Percentiles rank a stretch among this genome's conserved stretches.
These are phyloP conservation scores for Nesometra sesokonis DNA, from an alignment of 35 echinoderm and acorn worm species.

Conservation along the genomic window DNA sequence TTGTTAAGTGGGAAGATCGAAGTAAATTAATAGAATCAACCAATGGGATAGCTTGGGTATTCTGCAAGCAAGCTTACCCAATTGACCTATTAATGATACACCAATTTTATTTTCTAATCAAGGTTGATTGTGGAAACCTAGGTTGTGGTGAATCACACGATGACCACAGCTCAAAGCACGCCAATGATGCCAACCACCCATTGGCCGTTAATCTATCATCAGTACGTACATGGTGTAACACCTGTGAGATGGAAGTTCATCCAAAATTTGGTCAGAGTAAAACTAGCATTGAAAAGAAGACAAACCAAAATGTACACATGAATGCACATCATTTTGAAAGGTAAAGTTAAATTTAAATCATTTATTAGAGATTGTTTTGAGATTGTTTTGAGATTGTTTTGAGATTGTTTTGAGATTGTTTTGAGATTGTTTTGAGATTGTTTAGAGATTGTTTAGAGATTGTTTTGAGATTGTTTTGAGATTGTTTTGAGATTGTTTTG, in stretches of 20 bases:
- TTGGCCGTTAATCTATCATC: constrained; percentile 67
- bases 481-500: too few species aligned
- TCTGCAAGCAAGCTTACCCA: not conserved
- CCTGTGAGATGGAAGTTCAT: constrained; percentile 67
- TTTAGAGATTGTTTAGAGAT: too few species aligned
- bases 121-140: constrained; percentile 66
- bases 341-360: not conserved
- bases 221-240: constrained; percentile 65
- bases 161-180: constrained; percentile 81
- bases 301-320: constrained; percentile 7
- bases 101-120: not conserved
- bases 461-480: too few species aligned
- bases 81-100: not conserved
- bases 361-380: not conserved
- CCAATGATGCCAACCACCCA: constrained; percentile 38
- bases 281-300: constrained; percentile 14
- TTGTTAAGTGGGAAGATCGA: too few species aligned
- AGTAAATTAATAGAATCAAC: not conserved
- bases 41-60: not conserved
- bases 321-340: constrained; percentile 19
- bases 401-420: too few species aligned
- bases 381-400: too few species aligned
- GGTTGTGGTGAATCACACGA: constrained; percentile 67
- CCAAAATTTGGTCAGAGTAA: constrained; percentile 13
- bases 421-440: too few species aligned